Conservation (phyloP, 2,113 vertebrate genomes). For the Lasiurus cinereus region DNA sequence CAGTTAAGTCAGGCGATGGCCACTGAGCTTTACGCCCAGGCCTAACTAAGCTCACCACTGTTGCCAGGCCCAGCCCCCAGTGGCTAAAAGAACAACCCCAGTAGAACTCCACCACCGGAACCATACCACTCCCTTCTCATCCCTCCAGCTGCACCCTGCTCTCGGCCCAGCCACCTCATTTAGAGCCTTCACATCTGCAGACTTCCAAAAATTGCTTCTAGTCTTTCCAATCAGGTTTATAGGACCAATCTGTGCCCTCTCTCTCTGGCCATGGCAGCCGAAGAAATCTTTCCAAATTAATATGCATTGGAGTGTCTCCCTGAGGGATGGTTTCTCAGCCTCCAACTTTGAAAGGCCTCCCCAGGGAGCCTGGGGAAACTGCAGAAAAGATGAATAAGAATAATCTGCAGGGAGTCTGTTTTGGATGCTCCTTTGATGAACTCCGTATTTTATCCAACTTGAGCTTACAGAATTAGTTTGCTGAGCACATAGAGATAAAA, state of each 20-base stretch:
- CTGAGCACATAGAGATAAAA: neutral
- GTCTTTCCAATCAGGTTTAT: neutral
- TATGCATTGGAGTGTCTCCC: neutral
- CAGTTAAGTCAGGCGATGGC: rapidly evolving
- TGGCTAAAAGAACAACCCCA: neutral
- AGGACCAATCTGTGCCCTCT: neutral
- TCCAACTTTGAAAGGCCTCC: neutral
- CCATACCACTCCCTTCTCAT: neutral
- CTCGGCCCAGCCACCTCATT: neutral
- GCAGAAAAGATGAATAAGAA: neutral
- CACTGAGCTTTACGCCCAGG: neutral
- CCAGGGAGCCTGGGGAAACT: neutral
- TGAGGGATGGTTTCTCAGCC: neutral
- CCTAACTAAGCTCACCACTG: neutral
- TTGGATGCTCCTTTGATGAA: slow-evolving; percentile 19
- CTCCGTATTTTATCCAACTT: slow-evolving; percentile 10
- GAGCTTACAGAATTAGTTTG: neutral
- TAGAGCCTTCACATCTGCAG: neutral
- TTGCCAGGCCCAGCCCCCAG: neutral
- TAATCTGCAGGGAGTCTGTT: neutral
- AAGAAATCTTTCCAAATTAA: slow-evolving; percentile 8
- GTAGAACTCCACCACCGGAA: neutral
- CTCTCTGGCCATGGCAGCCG: neutral
- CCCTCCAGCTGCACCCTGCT: neutral
- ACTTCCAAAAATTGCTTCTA: neutral